Percentiles rank a stretch among this genome's conserved stretches.
These are phyloP conservation scores for Hydrozoanthus gracilis DNA, from an alignment of 92 coral and sea anemone genomes.

Conservation along the genomic window DNA sequence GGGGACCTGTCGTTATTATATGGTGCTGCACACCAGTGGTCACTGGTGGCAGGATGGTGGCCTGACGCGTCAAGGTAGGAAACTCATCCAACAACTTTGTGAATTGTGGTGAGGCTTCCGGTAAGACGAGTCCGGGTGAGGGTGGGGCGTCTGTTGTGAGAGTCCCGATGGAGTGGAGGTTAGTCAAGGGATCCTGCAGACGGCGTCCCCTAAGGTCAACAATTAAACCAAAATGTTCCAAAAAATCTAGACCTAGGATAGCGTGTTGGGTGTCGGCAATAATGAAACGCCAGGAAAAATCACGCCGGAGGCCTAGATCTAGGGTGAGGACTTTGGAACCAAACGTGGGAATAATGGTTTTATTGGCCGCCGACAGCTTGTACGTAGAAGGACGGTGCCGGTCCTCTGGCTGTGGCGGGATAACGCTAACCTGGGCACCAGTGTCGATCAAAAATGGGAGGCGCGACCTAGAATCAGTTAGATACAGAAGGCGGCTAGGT, in stretches of 20 bases:
- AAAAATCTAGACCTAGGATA: background rate
- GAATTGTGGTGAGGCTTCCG: background rate
- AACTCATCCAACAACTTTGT: constrained; percentile 11
- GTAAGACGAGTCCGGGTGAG: background rate
- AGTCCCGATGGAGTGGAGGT: background rate
- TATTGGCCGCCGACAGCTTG: background rate
- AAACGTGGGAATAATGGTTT: background rate
- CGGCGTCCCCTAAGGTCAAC: background rate
- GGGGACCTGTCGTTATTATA: constrained; percentile 20
- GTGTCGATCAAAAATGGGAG: constrained; percentile 21
- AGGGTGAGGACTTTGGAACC: background rate
- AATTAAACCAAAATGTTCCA: background rate
- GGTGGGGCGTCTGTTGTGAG: no score
- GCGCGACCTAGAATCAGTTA: constrained; percentile 7
- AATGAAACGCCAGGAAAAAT: background rate
- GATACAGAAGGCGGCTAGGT: constrained; percentile 28
- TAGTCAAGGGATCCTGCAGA: background rate
- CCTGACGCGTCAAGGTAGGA: background rate
- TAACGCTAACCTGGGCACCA: constrained; percentile 32
- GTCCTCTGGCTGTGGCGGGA: constrained; percentile 8
- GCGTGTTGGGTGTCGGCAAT: background rate
- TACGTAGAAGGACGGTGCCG: constrained; percentile 4
- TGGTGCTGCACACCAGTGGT: constrained; percentile 18
- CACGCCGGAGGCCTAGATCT: background rate
- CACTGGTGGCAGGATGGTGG: constrained; percentile 1